Evolutionary conservation across 2,797 vertebrate species (phyloP).

Genomic region (Eospalax fontanierii): DNA sequence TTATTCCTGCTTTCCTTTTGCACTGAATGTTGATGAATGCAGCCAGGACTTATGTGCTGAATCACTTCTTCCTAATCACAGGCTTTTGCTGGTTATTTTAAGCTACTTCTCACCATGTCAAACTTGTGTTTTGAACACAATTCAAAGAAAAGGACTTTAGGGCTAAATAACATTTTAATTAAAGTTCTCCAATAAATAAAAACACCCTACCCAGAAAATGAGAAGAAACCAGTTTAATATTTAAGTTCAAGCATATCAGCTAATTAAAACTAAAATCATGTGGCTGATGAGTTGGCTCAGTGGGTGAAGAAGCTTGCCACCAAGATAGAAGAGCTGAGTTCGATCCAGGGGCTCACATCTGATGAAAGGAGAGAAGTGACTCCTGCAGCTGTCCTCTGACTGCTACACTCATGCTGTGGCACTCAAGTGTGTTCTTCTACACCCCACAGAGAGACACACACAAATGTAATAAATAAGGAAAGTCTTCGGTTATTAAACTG

Average conservation of each 20-base stretch:
- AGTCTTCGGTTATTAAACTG: not conserved
- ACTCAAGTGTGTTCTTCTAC: not conserved
- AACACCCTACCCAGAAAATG: not conserved
- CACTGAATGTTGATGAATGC: not conserved
- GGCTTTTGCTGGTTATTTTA: constrained; percentile 50
- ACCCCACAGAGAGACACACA: not conserved
- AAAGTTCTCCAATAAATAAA: constrained; percentile 45
- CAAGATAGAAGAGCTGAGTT: not conserved
- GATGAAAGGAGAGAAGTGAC: not conserved
- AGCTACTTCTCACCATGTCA: constrained; percentile 32
- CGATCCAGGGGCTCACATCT: not conserved
- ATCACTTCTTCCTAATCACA: constrained; percentile 56
- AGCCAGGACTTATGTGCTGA: constrained; percentile 11
- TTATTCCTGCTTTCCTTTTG: not conserved
- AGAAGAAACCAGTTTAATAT: not conserved
- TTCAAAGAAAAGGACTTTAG: constrained; percentile 18
- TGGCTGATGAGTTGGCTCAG: not conserved
- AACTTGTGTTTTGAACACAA: constrained; percentile 47
- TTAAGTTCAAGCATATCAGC: not conserved
- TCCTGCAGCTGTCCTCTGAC: not conserved
- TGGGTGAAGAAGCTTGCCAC: not conserved
- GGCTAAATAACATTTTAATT: constrained; percentile 8
- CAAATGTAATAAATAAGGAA: not conserved
- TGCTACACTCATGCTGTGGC: too few species aligned
- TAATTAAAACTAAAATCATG: not conserved